phyloP scores from a whole-genome alignment of 92 coral and sea anemone genomes.

The Heteractis magnifica region DNA sequence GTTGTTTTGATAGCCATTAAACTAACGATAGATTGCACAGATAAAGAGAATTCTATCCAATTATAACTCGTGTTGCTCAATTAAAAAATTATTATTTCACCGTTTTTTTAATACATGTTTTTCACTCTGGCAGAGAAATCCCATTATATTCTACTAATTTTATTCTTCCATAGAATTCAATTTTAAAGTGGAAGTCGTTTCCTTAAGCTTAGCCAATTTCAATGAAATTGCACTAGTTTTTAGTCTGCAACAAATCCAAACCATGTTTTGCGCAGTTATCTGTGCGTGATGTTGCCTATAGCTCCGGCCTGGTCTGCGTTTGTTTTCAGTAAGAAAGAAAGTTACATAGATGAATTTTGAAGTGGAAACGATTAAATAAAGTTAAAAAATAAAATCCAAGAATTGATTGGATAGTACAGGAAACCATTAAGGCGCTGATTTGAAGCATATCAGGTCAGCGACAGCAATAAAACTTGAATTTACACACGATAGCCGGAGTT shows the following conservation, averaged over 20 bases:
- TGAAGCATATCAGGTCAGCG: constrained; percentile 7
- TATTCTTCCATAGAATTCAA: background rate
- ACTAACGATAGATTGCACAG: background rate
- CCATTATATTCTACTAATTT: background rate
- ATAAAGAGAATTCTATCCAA: background rate
- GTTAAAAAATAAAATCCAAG: background rate
- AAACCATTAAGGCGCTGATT: background rate
- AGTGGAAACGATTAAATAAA: constrained; percentile 2
- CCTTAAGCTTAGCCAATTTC: background rate
- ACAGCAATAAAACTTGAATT: background rate
- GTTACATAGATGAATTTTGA: background rate
- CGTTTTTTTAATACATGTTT: background rate
- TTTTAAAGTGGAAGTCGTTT: background rate
- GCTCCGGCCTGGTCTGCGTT: background rate
- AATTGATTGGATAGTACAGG: background rate
- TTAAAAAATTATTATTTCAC: background rate
- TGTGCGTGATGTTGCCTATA: background rate
- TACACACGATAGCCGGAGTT: background rate
- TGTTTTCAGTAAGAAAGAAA: background rate
- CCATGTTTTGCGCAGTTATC: background rate
- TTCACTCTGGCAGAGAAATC: background rate
- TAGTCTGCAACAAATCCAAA: background rate
- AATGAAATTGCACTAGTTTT: background rate
- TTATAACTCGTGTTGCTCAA: constrained; percentile 1
- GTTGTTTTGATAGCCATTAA: constrained; percentile 1